Evolutionary conservation across 2,888 invertebrate genomes (phyloP).

Genomic region (Xestia ashworthii): DNA sequence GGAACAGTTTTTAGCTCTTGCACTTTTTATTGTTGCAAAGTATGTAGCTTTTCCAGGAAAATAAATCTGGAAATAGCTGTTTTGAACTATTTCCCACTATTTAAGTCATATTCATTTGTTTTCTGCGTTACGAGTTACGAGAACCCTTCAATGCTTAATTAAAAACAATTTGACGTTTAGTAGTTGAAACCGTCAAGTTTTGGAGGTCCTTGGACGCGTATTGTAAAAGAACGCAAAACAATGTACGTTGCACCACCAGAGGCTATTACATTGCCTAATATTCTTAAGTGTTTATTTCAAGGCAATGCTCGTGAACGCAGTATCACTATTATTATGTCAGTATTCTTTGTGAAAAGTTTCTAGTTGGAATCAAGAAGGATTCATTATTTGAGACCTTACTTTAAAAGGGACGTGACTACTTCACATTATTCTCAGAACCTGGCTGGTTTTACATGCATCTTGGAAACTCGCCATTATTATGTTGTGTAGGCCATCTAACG

Average conservation of each 20-base stretch:
- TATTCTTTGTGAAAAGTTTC: neutral
- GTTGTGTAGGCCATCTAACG: neutral
- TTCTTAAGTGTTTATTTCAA: constrained; percentile 45
- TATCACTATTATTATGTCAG: constrained; percentile 13
- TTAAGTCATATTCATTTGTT: neutral
- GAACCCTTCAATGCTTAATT: constrained; percentile 2
- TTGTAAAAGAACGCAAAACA: constrained; percentile 54
- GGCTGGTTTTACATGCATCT: neutral
- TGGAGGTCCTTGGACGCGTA: constrained; percentile 47
- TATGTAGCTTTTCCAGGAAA: neutral
- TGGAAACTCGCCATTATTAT: neutral
- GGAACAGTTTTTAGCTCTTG: constrained; percentile 9
- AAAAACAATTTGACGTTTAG: constrained; percentile 7
- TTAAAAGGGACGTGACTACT: neutral
- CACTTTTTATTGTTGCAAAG: neutral
- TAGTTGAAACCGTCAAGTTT: constrained; percentile 30
- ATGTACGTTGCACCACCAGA: constrained; percentile 50
- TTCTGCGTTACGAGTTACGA: neutral
- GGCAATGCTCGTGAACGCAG: constrained; percentile 31
- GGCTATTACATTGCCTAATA: constrained; percentile 50
- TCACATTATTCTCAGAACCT: neutral
- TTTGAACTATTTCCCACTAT: neutral
- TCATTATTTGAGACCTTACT: neutral
- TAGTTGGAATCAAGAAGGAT: neutral
- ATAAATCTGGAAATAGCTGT: neutral